Base-by-base conservation (phyloP, 2,888 invertebrate genomes). In the Hetaerina titia region DNA sequence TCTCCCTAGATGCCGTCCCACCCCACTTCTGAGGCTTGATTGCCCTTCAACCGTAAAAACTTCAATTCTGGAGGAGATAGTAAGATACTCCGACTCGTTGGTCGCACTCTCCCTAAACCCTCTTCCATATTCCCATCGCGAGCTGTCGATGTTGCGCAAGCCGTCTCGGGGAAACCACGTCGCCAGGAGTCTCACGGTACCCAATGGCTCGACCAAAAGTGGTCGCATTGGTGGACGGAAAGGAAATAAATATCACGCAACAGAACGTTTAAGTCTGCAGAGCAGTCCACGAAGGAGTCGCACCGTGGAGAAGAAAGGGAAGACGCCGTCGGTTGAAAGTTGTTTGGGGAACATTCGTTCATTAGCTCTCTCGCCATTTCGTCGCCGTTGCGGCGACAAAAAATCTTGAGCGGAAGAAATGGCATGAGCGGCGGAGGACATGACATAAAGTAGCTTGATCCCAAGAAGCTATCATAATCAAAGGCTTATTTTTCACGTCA, bases 221-320 rank as follows among this genome's bases (percentile, higher is more conserved):
- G 45, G 90, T 64, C 64, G 64, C 64, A 45, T 57, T 45, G 89
- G 57, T 58, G 89, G n/a, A 88, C 88, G 89, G 57, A n/a, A 56
- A 56, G 58, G 89, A 89, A 22, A 58, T 64, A 64, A 90, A 69
- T 45, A 90, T 63, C 90, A 63, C 63, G 90, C 19, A 63, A 90
- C 63, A 17, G 63, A 45, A 89, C 58, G 31, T 17, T 57, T 19
- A 19, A 56, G 63, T n/a, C n/a, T 22, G n/a, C 22, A 11, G 6
- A n/a, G 69, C 22, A n/a, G 69, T 8, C 69, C n/a, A 69, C n/a
- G n/a, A 8, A 69, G 69, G 17, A 69, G 8, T 22, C 69, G 69
- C 69, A 8, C 9, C 22, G 17, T 1, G 22, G 69, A 31, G 81
- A 15, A 31, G 31, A 31, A 22, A 31, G 2, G 81, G 81, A 81